phyloP scores from a whole-genome alignment of 2,888 invertebrate genomes.

The Ganaspis brasiliensis region DNA sequence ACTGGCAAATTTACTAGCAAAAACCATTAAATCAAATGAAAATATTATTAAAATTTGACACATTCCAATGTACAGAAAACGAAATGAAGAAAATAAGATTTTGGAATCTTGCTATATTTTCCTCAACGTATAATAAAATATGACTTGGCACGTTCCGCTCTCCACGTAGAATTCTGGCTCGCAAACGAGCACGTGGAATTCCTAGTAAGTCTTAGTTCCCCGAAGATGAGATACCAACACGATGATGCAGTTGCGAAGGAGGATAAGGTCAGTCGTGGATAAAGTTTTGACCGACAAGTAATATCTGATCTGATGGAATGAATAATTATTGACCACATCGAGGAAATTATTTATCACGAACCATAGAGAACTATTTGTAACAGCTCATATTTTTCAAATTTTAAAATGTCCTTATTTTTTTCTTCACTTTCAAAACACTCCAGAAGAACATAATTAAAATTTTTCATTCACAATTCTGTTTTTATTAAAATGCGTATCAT shows the following conservation, averaged over 20 bases:
- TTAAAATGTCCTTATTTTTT: too few relatives aligned
- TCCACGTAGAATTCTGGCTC: neutral
- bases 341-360: slow-evolving; percentile 61
- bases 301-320: slow-evolving; percentile 50
- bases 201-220: slow-evolving; percentile 53
- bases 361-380: neutral
- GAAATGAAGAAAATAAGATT: too few relatives aligned
- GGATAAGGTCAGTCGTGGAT: slow-evolving; percentile 34
- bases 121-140: slow-evolving; percentile 45
- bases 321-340: slow-evolving; percentile 61
- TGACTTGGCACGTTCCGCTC: neutral
- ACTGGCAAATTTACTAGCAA: too few relatives aligned
- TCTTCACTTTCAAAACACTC: too few relatives aligned
- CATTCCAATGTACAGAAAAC: too few relatives aligned
- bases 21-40: too few relatives aligned
- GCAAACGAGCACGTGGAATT: slow-evolving; percentile 53
- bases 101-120: neutral
- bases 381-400: too few relatives aligned
- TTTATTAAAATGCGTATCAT: too few relatives aligned
- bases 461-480: too few relatives aligned
- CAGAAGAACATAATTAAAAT: too few relatives aligned
- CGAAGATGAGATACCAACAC: slow-evolving; percentile 51
- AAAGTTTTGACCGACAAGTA: slow-evolving; percentile 52
- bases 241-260: slow-evolving; percentile 47
- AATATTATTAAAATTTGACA: too few relatives aligned